Evolutionary conservation across 64 coral and sea anemone species (phyloP).

Genomic region (Actinia equina): DNA sequence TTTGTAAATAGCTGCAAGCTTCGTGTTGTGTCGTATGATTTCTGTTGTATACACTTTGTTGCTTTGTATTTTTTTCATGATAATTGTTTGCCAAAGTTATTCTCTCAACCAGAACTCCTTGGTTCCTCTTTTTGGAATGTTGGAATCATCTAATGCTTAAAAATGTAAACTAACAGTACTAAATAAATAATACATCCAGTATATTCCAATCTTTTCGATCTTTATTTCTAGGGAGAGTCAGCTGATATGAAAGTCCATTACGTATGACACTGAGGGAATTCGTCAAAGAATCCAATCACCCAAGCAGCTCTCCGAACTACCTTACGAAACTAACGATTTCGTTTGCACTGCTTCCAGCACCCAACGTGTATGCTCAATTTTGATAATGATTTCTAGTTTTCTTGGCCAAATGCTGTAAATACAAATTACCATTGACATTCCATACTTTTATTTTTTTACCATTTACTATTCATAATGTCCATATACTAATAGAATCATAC

Average conservation of each 20-base stretch:
- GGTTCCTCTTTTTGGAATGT: no score
- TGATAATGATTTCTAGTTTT: background rate
- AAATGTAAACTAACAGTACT: background rate
- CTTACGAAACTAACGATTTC: background rate
- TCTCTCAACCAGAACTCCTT: no score
- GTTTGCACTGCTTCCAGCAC: background rate
- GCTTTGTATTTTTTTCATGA: background rate
- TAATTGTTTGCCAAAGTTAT: no score
- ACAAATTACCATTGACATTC: background rate
- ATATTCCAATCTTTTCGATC: background rate
- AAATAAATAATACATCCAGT: background rate
- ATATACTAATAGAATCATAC: background rate
- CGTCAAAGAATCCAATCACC: background rate
- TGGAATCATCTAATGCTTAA: no score
- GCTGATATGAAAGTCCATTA: conserved; percentile 8
- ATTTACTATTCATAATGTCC: background rate
- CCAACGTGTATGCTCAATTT: background rate
- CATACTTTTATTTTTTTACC: background rate
- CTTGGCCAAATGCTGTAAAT: background rate
- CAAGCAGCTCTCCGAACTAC: background rate
- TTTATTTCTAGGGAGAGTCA: conserved; percentile 10
- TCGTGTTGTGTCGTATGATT: background rate
- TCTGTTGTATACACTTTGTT: background rate
- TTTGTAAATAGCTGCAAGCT: background rate
- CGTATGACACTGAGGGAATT: background rate